A percentile compares a stretch with the other conserved stretches of the same genome.
Evolutionary conservation across 2,113 vertebrate species (phyloP).

Genomic region (Nesoenas mayeri): DNA sequence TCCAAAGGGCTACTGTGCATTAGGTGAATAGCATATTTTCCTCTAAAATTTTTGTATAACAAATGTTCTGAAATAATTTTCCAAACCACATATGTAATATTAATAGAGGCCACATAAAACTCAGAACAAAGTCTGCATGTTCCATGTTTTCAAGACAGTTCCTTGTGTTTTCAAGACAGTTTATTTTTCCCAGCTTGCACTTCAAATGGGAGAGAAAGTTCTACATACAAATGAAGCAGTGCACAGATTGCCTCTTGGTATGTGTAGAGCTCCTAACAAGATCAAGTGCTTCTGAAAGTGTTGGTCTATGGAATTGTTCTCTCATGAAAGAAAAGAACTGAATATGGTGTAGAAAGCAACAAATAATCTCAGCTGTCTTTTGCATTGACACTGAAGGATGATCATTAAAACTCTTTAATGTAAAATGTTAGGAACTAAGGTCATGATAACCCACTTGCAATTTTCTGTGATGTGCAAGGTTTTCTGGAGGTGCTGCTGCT

Average conservation of each 20-base stretch:
- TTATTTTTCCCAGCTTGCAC: background rate
- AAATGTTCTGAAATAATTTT: background rate
- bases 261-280: background rate
- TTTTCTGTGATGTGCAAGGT: background rate
- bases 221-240: background rate
- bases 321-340: background rate
- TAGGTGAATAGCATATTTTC: background rate
- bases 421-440: background rate
- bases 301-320: background rate
- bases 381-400: background rate
- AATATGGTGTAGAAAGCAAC: background rate
- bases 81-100: background rate
- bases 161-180: background rate
- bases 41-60: background rate
- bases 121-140: background rate
- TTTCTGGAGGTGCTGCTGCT: background rate
- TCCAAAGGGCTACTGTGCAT: background rate
- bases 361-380: background rate
- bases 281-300: background rate
- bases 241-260: background rate
- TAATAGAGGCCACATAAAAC: background rate
- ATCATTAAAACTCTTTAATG: background rate
- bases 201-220: background rate
- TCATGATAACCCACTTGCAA: accelerated
- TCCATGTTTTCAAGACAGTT: background rate